Evolutionary conservation across 2,888 invertebrate species (phyloP), one percentile per base, ranked within the genome.

Genomic region (Xiphydria camelus): DNA sequence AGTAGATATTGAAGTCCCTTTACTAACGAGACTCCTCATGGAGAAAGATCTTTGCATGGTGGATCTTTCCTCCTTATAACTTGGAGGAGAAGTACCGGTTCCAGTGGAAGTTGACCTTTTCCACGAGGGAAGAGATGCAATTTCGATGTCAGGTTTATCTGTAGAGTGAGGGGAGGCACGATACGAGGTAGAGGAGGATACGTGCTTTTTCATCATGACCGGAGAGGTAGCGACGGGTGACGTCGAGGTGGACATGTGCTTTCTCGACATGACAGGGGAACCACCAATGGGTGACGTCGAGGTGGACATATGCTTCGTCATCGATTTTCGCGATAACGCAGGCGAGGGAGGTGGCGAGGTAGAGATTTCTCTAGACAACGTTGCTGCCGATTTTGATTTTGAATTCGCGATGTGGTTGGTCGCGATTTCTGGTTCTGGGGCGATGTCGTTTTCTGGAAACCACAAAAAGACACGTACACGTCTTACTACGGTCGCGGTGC

Each of bases 1-100:
- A 36, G 86, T 89, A 45, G 88, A 88, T 31, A 78, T 76, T 20
- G 76, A 68, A 41, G 43, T 51, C 25, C 49, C 47, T 45, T 53
- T 51, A 22, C 4, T 40, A 29, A 38, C 15, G n/a, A 19, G 14
- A 5, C 31, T n/a, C 9, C 31, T 23, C 29, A 29, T 29, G 12
- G 29, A 29, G 14, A 10, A 14, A 7, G 29, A 29, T 29, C 29
- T 29, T 7, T 29, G 12, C 7, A 29, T 6, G 2, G 12, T 29
- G 3, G 29, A 14, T 4, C 6, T 10, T 15, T 3, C 7, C 29
- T 29, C 29, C n/a, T 19, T 39, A 25, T 25, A n/a, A n/a, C n/a
- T 14, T 23, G 17, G 21, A 14, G 41, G 20, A 19, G 18, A 20
- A 4, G 36, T 15, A 14, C 44, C 35, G 6, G 47, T 47, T 26